Percentiles rank a stretch among this genome's conserved stretches.
phyloP scores from a whole-genome alignment of 2,113 vertebrate genomes.

The Peromyscus polionotus region DNA sequence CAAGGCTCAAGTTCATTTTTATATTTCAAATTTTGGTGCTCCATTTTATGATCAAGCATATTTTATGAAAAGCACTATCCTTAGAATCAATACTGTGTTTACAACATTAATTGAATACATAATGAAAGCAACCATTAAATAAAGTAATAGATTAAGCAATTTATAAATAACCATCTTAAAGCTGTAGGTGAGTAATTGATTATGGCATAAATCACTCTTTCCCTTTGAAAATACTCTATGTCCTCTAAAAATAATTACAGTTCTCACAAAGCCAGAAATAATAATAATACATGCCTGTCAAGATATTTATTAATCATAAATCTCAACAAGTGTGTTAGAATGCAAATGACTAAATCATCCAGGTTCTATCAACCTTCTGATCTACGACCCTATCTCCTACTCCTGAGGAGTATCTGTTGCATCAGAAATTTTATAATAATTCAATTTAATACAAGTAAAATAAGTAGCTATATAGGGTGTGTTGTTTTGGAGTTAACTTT shows the following conservation, averaged over 20 bases:
- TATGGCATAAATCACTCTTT: conserved; percentile 66
- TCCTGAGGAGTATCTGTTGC: background rate
- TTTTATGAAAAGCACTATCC: conserved; percentile 63
- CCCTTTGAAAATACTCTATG: conserved; percentile 53
- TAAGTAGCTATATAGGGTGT: background rate
- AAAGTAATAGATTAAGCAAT: conserved; percentile 68
- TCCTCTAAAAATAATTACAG: conserved; percentile 32
- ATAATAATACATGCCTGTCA: conserved; percentile 55
- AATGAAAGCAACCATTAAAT: conserved; percentile 78
- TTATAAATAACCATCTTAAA: conserved; percentile 74
- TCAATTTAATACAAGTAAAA: conserved; percentile 53
- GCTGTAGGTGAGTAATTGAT: conserved; percentile 55
- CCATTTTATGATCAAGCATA: conserved; percentile 53
- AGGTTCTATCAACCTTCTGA: background rate
- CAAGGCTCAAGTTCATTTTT: background rate
- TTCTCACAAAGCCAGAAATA: conserved; percentile 51
- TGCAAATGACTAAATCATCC: background rate
- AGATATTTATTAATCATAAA: conserved; percentile 60
- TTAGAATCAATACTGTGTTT: conserved; percentile 74
- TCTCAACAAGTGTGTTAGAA: conserved; percentile 43
- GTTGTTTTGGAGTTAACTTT: background rate
- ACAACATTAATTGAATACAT: conserved; percentile 74
- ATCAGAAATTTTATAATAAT: background rate
- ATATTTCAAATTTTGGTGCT: conserved; percentile 62
- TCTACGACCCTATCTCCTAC: background rate